phyloP scores from a whole-genome alignment of 2,888 invertebrate genomes.

The Dermolepida albohirtum region DNA sequence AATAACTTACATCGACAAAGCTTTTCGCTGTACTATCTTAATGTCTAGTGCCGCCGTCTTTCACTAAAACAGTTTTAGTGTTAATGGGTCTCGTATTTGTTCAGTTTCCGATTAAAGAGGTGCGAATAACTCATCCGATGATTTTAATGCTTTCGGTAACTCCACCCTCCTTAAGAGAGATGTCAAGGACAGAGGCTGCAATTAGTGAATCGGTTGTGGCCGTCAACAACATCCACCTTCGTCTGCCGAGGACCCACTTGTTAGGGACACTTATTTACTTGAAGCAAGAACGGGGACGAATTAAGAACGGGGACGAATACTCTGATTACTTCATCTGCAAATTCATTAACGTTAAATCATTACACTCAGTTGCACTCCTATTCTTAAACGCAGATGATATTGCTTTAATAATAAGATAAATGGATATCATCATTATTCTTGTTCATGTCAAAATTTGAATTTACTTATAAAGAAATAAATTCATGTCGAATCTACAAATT shows the following conservation, averaged over 20 bases:
- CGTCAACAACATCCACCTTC: slow-evolving; percentile 50
- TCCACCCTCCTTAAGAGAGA: slow-evolving; percentile 48
- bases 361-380: slow-evolving; percentile 33
- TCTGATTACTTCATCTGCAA: slow-evolving; percentile 34
- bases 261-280: slow-evolving; percentile 47
- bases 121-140: slow-evolving; percentile 43
- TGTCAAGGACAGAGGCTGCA: slow-evolving; percentile 52
- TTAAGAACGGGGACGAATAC: slow-evolving; percentile 35
- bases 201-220: slow-evolving; percentile 51
- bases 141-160: slow-evolving; percentile 43
- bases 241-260: slow-evolving; percentile 44
- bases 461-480: slow-evolving; percentile 8
- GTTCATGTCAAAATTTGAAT: not conserved
- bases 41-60: slow-evolving; percentile 16
- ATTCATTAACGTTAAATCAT: slow-evolving; percentile 42
- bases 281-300: slow-evolving; percentile 36
- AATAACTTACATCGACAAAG: slow-evolving; percentile 21
- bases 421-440: slow-evolving; percentile 11
- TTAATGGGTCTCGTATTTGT: slow-evolving; percentile 35
- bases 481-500: not conserved
- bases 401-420: slow-evolving; percentile 25
- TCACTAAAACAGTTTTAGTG: slow-evolving; percentile 43
- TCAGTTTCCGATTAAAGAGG: slow-evolving; percentile 42
- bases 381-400: slow-evolving; percentile 20
- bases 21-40: slow-evolving; percentile 6